Base-by-base conservation (phyloP, 2,113 vertebrate genomes). In the Cephalophus harveyi region DNA sequence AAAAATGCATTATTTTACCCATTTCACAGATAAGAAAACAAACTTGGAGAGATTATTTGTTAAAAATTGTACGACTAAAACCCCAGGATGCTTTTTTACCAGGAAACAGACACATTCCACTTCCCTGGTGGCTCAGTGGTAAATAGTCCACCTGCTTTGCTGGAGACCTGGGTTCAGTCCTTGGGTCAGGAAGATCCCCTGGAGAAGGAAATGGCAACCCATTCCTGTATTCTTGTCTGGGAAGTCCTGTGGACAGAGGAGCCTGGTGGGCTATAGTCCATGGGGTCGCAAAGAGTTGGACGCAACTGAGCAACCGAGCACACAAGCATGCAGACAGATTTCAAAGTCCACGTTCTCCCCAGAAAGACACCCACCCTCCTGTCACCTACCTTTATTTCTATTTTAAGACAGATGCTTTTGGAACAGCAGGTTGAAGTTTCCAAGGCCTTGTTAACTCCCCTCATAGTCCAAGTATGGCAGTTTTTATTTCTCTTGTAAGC, bases 401-500 rank as follows among this genome's bases (percentile, higher is more conserved):
- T 25, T 25, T 28, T n/a, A 59, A 95, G 30, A 87, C 4, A 36
- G 84, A 82, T 11, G 7, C 7, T 86, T 95, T 92, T 13, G 21
- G n/a, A 27, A 27, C 0, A 67, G 79, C 7, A 79, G 2, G 15
- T 36, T 82, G 48, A 97, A 36, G 11, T 48, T 96, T 74, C 55
- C 21, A 76, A 21, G 4, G 0, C 67, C 15, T 67, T 62, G 50
- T 36, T 87, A 89, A 91, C 2, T 21, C 40, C 48, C 3, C 1
- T 27, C 2, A 62, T 43, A 67, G 25, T 64, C 27, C 30, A 76
- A 86, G 30, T 33, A 43, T 1, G 28, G 30, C 28, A 43, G 21
- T 84, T 95, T 94, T 81, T 94, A 95, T 46, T 60, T 28, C 25
- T 33, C 85, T 96, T 94, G 16, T 76, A 97, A 76, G n/a, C 76